Base-by-base conservation (phyloP, 2,113 vertebrate genomes). In the Psephotus haematonotus region DNA sequence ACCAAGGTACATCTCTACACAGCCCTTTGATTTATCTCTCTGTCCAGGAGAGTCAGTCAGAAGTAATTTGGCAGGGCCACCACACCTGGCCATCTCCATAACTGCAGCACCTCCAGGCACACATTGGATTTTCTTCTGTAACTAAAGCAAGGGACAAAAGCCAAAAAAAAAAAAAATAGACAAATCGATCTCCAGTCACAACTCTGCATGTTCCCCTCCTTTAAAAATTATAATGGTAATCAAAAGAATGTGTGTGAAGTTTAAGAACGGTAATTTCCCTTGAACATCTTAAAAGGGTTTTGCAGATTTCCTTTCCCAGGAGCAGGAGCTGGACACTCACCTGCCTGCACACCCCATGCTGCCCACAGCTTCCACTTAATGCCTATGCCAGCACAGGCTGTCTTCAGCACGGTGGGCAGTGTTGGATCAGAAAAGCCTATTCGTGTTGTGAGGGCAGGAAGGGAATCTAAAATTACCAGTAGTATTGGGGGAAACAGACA, bases 121-220 rank as follows among this genome's bases (percentile, higher is more conserved):
- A 50, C 77, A 47, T 1, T 85, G 81, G 46, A 83, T 92, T 95
- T 70, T 3, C n/a, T 72, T 47, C 80, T 44, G 46, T 41, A 72
- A 77, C 52, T 63, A 93, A 92, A 86, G 35, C 69, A 33, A 49
- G 72, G 86, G 41, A 92, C 82, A 85, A 64, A 96, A 84, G 63
- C 72, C 64, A 46, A 29, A 3, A 53, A 47, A 46, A 75, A 22
- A 29, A 31, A 19, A 33, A 55, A 49, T 1, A 41, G 60, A 47
- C 63, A 68, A 67, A 69, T 8, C 47, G 44, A 62, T 78, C 67
- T 79, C 20, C 55, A 63, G 22, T 8, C 89, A 37, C 29, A 75
- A 23, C 29, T 78, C 74, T 37, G 13, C 50, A 11, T 22, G 11
- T 14, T 49, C 50, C 14, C 39, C 39, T 2, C 14, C 84, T 75